Conservation (phyloP, 2,797 vertebrate species). For the Sphaeramia orbicularis region DNA sequence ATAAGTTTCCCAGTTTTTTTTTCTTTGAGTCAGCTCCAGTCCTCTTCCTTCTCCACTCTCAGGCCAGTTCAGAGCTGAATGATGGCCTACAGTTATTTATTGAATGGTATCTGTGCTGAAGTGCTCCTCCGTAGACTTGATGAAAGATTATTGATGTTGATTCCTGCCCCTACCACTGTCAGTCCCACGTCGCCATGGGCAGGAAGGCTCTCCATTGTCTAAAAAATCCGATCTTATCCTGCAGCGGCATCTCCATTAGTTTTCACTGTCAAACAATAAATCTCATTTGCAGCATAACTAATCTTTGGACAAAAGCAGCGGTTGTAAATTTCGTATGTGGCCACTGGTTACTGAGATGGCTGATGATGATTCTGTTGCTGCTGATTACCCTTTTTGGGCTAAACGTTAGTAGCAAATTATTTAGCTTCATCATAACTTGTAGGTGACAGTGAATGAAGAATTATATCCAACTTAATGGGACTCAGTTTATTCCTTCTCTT, state of each 20-base stretch:
- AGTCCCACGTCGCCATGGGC: constrained; percentile 74
- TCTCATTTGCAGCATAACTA: constrained; percentile 82
- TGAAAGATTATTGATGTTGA: constrained; percentile 90
- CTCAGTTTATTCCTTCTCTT: constrained; percentile 10
- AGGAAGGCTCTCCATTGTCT: constrained; percentile 86
- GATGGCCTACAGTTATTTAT: constrained; percentile 86
- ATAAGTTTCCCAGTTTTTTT: constrained; percentile 8
- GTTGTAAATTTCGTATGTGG: constrained; percentile 61
- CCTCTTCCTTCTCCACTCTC: constrained; percentile 37
- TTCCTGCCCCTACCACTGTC: constrained; percentile 81
- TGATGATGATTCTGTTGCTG: constrained; percentile 27
- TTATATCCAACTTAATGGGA: constrained; percentile 41
- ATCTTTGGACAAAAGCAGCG: constrained; percentile 71
- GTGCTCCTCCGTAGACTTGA: constrained; percentile 80
- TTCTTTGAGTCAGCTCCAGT: constrained; percentile 13
- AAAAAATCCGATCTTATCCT: constrained; percentile 80
- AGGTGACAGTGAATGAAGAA: constrained; percentile 41
- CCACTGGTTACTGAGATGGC: constrained; percentile 59
- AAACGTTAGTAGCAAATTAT: constrained; percentile 33
- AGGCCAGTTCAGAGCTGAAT: constrained; percentile 72
- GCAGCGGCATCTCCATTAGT: constrained; percentile 76
- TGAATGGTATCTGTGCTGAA: constrained; percentile 80
- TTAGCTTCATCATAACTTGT: constrained; percentile 41
- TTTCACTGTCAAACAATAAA: constrained; percentile 76
- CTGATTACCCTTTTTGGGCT: constrained; percentile 34